These are phyloP conservation scores for Tillus elongatus DNA, from an alignment of 2,888 invertebrate genomes.

Conservation along the genomic window DNA sequence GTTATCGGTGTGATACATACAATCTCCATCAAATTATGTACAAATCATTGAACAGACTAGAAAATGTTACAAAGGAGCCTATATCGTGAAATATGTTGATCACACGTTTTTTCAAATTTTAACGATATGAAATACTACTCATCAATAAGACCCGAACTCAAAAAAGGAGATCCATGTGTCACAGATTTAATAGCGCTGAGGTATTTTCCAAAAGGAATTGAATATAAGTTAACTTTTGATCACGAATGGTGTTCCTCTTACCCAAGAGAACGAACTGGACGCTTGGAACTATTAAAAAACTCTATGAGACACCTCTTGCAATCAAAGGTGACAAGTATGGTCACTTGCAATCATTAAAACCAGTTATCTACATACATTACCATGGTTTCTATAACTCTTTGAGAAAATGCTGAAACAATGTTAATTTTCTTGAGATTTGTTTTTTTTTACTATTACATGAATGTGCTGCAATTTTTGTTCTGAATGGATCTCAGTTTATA, in stretches of 20 bases:
- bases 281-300: not conserved
- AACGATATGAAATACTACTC: constrained; percentile 1
- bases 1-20: too few species aligned
- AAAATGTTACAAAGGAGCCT: not conserved
- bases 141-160: constrained; percentile 4
- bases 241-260: constrained; percentile 1
- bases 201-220: constrained; percentile 2
- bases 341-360: constrained; percentile 2
- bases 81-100: constrained; percentile 1
- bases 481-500: not conserved
- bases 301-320: constrained; percentile 1
- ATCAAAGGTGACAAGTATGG: constrained; percentile 3
- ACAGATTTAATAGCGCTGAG: constrained; percentile 1
- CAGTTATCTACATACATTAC: constrained; percentile 1
- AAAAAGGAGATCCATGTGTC: constrained; percentile 1
- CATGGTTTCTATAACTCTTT: constrained; percentile 2
- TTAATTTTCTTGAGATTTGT: not conserved
- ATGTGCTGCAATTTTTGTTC: constrained; percentile 1
- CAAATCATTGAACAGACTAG: constrained; percentile 3
- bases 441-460: not conserved
- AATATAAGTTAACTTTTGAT: constrained; percentile 1
- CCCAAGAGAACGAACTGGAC: constrained; percentile 4
- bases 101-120: not conserved
- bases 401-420: constrained; percentile 3
- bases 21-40: constrained; percentile 2